Base-by-base conservation (phyloP, 2,888 invertebrate species). In the Cactoblastis cactorum region DNA sequence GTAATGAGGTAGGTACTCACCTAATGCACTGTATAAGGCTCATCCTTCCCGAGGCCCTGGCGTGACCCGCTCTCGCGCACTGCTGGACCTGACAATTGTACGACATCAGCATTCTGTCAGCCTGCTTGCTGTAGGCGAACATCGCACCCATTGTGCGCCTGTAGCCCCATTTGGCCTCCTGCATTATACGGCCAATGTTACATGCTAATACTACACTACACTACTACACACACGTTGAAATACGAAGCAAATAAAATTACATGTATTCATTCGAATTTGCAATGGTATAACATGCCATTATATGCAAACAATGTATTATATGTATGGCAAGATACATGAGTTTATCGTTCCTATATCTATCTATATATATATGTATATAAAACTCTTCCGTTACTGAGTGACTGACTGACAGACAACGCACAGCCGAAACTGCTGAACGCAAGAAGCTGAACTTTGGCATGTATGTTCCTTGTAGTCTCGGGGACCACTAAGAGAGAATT, bases 21-120 rank as follows among this genome's bases (percentile, higher is more conserved):
- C 93, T 94, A 64, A 96, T 91, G 83, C 96, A 96, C 76, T 96
- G 95, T 63, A 95, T 87, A 60, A 96, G 94, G 80, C 95, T 95
- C 87, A 95, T 93, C 58, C 88, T 67, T 39, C 77, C 71, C 6
- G 71, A 68, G 32, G 74, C 67, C 64, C 88, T 71, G 51, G 87
- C 83, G 63, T 87, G 83, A 24, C 91, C 86, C 2, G 83, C 84
- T 50, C 80, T 63, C 74, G 83, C 89, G 67, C 70, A 83, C 77
- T 77, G 88, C 81, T 88, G 88, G 69, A 88, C 88, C 83, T 89
- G 89, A 69, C 85, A 87, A 86, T 87, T 88, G 88, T 89, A 86
- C 68, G 88, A 87, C 81, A 86, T 87, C 83, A 89, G 87, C 88
- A 89, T 87, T 59, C 86, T 84, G 74, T 88, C 88, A 59, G 86